Base-by-base conservation (phyloP, 2,113 vertebrate species). In the Ptilorrhoa leucosticta region DNA sequence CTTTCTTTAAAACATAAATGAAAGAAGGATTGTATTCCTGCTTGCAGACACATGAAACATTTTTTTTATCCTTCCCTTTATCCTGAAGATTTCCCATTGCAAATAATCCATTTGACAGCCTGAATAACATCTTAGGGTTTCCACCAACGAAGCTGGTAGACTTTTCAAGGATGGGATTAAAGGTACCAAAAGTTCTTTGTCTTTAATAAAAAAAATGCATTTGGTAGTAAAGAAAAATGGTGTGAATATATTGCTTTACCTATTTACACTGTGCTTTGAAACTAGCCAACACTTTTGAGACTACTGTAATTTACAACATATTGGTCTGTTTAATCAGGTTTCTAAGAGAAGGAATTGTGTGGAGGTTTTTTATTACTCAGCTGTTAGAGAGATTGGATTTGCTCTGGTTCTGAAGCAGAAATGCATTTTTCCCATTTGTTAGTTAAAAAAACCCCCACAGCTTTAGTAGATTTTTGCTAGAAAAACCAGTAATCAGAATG, bases 361-460 rank as follows among this genome's bases (percentile, higher is more conserved):
- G 2, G 4, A 0, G 0, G 21, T 83, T 73, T 77, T 66, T 10
- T 42, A 54, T 85, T 47, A 51, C 0, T 1, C 22, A 40, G 8
- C 57, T 35, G 3, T 37, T 72, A 61, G 12, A 5, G 20, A 90
- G 31, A 40, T 64, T 89, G 5, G 24, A 71, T 78, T 72, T 65
- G 9, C 40, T 71, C 78, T 70, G 15, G 0, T 57, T 65, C 72
- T 79, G 66, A 58, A 35, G 33, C 20, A 82, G 27, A 94, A 88
- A 84, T 35, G 6, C 16, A 47, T 75, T 82, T 71, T 87, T 6
- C 8, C 21, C 12, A 26, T 68, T 45, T 48, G 4, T 40, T 48
- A 44, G 3, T 75, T 44, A 18, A 65, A 88, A 79, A 78, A 28
- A 0, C 3, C 0, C 1, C 5, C 7, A 42, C 30, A 48, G 19